phyloP scores from a whole-genome alignment of 2,888 invertebrate genomes.

The Mesorhabditis spiculigera region DNA sequence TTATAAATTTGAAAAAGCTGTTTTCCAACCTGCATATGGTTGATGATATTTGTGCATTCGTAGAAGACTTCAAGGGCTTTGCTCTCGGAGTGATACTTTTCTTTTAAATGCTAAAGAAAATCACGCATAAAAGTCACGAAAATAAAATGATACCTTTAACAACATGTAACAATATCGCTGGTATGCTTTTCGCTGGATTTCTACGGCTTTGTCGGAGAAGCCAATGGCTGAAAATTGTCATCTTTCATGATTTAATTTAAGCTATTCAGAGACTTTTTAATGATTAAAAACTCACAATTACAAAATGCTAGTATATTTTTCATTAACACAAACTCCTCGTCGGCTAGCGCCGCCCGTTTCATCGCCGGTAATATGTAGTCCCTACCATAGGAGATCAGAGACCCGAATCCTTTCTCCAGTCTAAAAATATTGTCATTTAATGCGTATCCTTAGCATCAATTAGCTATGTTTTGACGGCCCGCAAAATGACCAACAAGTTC shows the following conservation, averaged over 20 bases:
- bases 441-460: neutral
- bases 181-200: neutral
- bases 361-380: neutral
- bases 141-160: constrained; percentile 2
- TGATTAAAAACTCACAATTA: too few species aligned
- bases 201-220: neutral
- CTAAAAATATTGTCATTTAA: neutral
- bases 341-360: neutral
- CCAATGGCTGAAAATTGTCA: neutral
- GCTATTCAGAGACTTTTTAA: too few species aligned
- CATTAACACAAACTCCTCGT: constrained; percentile 2
- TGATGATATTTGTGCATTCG: neutral
- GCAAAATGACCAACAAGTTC: neutral
- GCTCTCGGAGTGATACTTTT: neutral
- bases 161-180: neutral
- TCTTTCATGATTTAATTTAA: too few species aligned
- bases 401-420: neutral
- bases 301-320: neutral
- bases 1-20: neutral
- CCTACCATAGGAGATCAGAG: neutral
- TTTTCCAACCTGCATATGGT: neutral
- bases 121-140: neutral
- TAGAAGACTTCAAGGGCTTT: neutral
- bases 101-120: neutral
- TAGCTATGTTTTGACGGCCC: neutral